phyloP scores from a whole-genome alignment of 2,797 vertebrate genomes.

The Ficedula albicollis region DNA sequence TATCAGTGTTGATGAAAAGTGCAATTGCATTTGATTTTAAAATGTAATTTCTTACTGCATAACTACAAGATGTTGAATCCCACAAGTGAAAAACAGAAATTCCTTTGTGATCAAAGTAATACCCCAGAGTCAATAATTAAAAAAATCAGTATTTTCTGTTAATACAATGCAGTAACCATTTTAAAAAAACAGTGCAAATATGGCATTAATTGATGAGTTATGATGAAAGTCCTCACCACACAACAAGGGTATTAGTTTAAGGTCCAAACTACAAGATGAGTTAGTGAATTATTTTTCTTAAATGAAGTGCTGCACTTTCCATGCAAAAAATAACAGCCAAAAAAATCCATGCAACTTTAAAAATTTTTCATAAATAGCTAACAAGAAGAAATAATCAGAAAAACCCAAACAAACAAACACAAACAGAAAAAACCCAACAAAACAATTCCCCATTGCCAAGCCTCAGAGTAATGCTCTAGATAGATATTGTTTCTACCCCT shows the following conservation, averaged over 20 bases:
- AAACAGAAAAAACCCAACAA: not conserved
- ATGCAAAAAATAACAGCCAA: not conserved
- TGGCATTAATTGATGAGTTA: not conserved
- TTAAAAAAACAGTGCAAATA: not conserved
- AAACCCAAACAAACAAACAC: not conserved
- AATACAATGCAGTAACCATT: not conserved
- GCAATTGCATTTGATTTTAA: not conserved
- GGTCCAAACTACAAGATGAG: not conserved
- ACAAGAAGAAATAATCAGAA: not conserved
- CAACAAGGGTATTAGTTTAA: not conserved
- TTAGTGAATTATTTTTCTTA: not conserved
- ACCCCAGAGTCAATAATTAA: not conserved
- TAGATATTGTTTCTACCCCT: not conserved
- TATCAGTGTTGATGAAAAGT: not conserved
- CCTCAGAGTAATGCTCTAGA: not conserved
- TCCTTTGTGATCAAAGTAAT: not conserved
- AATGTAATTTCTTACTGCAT: not conserved
- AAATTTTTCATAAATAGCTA: not conserved
- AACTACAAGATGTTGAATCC: not conserved
- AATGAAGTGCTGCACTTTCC: not conserved
- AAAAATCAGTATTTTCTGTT: not conserved
- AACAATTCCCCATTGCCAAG: not conserved
- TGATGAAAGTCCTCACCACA: not conserved
- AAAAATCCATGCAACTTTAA: not conserved
- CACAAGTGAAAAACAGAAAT: not conserved